Evolutionary conservation across 2,797 vertebrate species (phyloP).

Genomic region (Tragelaphus eurycerus): DNA sequence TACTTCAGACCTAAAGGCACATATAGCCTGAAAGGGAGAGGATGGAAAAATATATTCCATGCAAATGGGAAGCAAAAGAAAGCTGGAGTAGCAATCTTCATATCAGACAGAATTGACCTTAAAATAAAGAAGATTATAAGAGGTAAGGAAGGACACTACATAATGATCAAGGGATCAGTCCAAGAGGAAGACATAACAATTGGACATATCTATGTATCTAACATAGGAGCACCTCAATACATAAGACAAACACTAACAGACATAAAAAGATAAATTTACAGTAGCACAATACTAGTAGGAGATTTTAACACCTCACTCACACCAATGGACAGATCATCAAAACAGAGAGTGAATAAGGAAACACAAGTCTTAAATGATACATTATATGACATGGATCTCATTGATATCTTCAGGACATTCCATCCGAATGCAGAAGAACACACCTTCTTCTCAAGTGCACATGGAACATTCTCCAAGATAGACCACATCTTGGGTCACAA

Average conservation of each 20-base stretch:
- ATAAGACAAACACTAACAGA: not conserved
- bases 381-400: not conserved
- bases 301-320: not conserved
- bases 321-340: not conserved
- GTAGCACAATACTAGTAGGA: not conserved
- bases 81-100: not conserved
- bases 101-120: not conserved
- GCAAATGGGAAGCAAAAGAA: not conserved
- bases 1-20: not conserved
- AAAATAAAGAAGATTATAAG: not conserved
- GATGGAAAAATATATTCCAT: not conserved
- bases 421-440: not conserved
- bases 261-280: not conserved
- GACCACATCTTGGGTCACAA: not conserved
- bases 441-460: not conserved
- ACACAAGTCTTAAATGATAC: not conserved
- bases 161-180: not conserved
- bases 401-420: not conserved
- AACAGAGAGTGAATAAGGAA: not conserved
- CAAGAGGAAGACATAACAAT: not conserved
- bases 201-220: not conserved
- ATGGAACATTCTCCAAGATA: not conserved
- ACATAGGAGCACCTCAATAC: not conserved
- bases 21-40: not conserved
- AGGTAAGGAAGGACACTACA: not conserved